Evolutionary conservation across 2,113 vertebrate genomes (phyloP).

Genomic region (Labeo rohita): DNA sequence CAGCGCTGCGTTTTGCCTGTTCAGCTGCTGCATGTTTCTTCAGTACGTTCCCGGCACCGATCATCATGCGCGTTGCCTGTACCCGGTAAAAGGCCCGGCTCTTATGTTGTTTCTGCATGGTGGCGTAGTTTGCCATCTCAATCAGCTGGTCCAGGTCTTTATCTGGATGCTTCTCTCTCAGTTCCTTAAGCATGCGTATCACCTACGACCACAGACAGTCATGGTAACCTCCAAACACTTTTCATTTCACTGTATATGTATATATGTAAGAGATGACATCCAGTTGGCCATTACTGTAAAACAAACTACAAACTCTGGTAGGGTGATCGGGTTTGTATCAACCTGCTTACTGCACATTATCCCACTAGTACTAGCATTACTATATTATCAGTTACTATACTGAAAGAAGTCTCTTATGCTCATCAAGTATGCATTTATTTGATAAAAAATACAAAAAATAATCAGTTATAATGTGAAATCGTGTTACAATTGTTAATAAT

Average conservation of each 20-base stretch:
- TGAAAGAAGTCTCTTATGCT: too few relatives aligned
- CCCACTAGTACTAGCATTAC: too few relatives aligned
- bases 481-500: too few relatives aligned
- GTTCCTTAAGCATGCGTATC: constrained; percentile 89
- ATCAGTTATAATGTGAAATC: too few relatives aligned
- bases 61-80: constrained; percentile 90
- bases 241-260: background rate
- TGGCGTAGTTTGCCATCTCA: constrained; percentile 90
- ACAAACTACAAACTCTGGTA: background rate
- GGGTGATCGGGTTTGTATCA: background rate
- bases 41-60: constrained; percentile 90
- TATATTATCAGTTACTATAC: too few relatives aligned
- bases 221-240: background rate
- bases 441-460: too few relatives aligned
- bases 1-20: constrained; percentile 66
- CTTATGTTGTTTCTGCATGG: constrained; percentile 89
- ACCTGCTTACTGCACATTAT: background rate
- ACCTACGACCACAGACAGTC: constrained; percentile 65
- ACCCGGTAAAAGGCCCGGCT: constrained; percentile 94
- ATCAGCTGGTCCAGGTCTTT: constrained; percentile 91
- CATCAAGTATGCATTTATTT: too few relatives aligned
- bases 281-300: background rate
- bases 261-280: background rate
- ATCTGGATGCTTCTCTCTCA: constrained; percentile 91
- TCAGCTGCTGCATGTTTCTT: constrained; percentile 84